Evolutionary conservation across 2,888 invertebrate genomes (phyloP).

Genomic region (Nebria salina): DNA sequence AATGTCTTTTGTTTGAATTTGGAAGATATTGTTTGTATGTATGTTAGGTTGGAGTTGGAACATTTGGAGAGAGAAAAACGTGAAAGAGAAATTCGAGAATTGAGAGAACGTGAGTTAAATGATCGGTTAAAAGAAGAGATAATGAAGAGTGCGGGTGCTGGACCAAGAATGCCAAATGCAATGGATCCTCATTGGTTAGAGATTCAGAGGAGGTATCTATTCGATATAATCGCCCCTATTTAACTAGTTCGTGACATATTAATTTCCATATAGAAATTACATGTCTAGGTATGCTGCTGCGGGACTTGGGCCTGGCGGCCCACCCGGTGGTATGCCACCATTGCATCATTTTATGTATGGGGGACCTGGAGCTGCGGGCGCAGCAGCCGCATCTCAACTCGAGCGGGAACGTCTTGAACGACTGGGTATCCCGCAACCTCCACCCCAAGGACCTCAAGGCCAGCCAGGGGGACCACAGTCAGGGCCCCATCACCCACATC

Average conservation of each 20-base stretch:
- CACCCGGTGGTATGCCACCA: slow-evolving; percentile 66
- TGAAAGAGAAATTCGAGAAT: slow-evolving; percentile 75
- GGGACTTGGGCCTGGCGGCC: slow-evolving; percentile 60
- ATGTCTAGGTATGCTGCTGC: slow-evolving; percentile 56
- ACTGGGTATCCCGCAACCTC: slow-evolving; percentile 78
- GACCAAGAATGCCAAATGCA: slow-evolving; percentile 68
- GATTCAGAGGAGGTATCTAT: slow-evolving; percentile 79
- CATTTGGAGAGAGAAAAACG: slow-evolving; percentile 76
- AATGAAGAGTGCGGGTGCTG: slow-evolving; percentile 77
- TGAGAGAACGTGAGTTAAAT: slow-evolving; percentile 33
- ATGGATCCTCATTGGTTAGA: slow-evolving; percentile 87
- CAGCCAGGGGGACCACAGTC: slow-evolving; percentile 66
- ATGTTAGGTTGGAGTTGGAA: slow-evolving; percentile 70
- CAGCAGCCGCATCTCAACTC: slow-evolving; percentile 76
- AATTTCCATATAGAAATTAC: slow-evolving; percentile 29
- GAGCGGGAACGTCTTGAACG: slow-evolving; percentile 89
- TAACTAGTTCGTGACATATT: background rate
- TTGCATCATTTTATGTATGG: slow-evolving; percentile 80
- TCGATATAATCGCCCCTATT: slow-evolving; percentile 2
- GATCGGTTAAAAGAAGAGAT: slow-evolving; percentile 62
- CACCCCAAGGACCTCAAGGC: slow-evolving; percentile 64
- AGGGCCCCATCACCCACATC: slow-evolving; percentile 68
- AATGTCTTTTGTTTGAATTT: background rate
- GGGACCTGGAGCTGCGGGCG: slow-evolving; percentile 69
- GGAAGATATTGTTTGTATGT: background rate